Evolutionary conservation across 2,797 vertebrate genomes (phyloP), one percentile per base, ranked within the genome.

Genomic region (Gila robusta): DNA sequence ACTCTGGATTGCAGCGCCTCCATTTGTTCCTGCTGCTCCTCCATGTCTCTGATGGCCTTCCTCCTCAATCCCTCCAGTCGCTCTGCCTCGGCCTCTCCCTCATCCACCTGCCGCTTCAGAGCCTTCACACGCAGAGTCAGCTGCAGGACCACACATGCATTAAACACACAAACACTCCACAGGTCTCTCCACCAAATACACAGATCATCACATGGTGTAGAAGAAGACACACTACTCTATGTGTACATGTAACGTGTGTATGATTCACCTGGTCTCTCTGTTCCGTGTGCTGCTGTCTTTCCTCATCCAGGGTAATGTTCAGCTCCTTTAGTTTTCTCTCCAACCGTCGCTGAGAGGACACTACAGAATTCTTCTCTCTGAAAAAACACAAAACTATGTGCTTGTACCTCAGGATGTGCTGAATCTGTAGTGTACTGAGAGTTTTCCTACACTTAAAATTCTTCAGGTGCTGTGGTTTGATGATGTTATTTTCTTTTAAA

Each of bases 31-130:
- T 96, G 94, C 89, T 98, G 97, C 37, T 99, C 98, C 93, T 99
- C 98, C 95, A 97, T 92, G 82, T 99, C 98, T 64, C 98, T 92
- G 89, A 96, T 93, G 0, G 96, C 95, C 91, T 99, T 99, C 90
- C 97, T 97, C 89, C 95, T 94, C 37, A 96, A 87, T 0, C 93
- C 91, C 0, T 99, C 98, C 67, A 99, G 87, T 10, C 98, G 93
- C 90, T 99, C 98, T 1, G 97, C 94, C 92, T 99, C 98, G 0
- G 97, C 97, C 92, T 99, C 98, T 0, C 98, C 95, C 90, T 98
- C 97, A 12, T 99, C 98, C 90, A 99, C 96, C 91, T 98, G 98
- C n/a, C 98, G 93, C 96, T 99, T 99, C 86, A 99, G 92, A n/a
- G 98, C 97, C 93, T 99, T 99, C 90, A 99, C 97, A 76, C 93